Evolutionary conservation across 2,797 vertebrate genomes (phyloP).

Genomic region (Eleutherodactylus coqui): DNA sequence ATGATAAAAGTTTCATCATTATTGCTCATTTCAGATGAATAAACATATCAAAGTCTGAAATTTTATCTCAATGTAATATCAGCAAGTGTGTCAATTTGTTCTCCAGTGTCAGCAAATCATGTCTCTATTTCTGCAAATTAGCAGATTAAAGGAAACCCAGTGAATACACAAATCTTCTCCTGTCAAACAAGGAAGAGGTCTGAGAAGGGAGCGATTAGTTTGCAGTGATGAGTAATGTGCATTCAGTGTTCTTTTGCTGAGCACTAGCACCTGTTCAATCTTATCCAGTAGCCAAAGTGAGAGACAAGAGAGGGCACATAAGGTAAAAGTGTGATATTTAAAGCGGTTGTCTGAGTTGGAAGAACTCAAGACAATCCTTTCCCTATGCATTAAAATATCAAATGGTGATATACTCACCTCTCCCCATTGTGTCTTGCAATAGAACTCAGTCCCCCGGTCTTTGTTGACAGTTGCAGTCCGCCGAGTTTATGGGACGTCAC

Average conservation of each 20-base stretch:
- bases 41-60: background rate
- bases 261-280: conserved; percentile 37
- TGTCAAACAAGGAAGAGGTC: background rate
- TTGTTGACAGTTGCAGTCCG: no score
- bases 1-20: no score
- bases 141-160: background rate
- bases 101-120: background rate
- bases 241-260: conserved; percentile 17
- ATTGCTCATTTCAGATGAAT: no score
- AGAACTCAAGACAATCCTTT: no score
- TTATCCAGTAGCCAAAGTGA: conserved; percentile 27
- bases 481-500: no score
- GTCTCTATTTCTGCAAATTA: background rate
- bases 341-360: no score
- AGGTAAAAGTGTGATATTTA: conserved; percentile 27
- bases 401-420: no score
- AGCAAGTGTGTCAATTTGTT: background rate
- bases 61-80: background rate
- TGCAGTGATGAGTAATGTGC: conserved; percentile 11
- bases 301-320: conserved; percentile 25
- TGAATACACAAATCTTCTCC: background rate
- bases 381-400: no score
- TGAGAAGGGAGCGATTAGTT: conserved; percentile 18
- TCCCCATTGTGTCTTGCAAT: no score
- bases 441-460: no score